These are phyloP conservation scores for Drosophila setifemur DNA, from an alignment of 1,140 invertebrate species.

Conservation along the genomic window DNA sequence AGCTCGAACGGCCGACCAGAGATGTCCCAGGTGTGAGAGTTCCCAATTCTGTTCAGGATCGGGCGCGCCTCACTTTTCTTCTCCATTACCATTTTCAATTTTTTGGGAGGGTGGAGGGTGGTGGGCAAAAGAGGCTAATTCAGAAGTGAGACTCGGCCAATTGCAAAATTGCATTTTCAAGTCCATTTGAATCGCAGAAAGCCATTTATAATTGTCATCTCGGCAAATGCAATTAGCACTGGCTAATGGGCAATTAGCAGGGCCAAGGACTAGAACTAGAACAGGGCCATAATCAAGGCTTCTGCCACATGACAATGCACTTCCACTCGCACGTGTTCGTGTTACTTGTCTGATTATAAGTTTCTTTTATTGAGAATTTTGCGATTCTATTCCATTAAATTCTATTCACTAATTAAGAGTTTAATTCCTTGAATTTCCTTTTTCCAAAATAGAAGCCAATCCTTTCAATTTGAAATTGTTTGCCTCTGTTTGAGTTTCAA, in stretches of 20 bases:
- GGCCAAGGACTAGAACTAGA: background rate
- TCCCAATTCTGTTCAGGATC: conserved; percentile 2
- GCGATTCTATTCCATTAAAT: background rate
- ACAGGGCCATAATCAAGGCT: background rate
- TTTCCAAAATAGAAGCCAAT: no score
- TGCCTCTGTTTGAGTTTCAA: no score
- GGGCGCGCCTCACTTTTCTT: no score
- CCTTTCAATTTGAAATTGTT: no score
- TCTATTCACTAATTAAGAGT: background rate
- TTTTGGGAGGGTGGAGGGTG: background rate
- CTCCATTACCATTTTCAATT: background rate
- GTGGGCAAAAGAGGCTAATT: background rate
- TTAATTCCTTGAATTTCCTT: no score
- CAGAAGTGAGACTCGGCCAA: background rate
- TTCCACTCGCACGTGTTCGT: conserved; percentile 5
- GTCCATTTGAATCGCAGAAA: conserved; percentile 44
- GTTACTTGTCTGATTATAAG: background rate
- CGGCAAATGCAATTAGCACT: conserved; percentile 71
- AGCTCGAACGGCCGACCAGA: background rate
- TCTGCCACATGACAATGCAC: conserved; percentile 13
- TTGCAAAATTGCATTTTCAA: conserved; percentile 48
- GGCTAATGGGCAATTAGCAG: conserved; percentile 67
- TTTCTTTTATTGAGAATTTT: background rate
- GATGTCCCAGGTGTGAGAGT: background rate
- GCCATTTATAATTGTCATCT: conserved; percentile 77